Evolutionary conservation across 2,888 invertebrate species (phyloP).

Genomic region (Hedya salicella): DNA sequence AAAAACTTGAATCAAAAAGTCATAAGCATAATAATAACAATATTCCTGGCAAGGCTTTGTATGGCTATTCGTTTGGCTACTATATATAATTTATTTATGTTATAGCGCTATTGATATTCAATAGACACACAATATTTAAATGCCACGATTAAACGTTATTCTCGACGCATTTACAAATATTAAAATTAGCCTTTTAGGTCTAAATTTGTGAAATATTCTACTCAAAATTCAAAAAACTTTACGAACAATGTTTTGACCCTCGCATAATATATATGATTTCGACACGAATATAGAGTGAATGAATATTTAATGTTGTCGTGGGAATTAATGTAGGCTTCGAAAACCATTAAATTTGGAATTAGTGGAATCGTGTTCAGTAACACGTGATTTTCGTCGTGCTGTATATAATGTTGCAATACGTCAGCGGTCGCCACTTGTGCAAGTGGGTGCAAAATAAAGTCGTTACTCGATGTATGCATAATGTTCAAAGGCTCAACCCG

Average conservation of each 20-base stretch:
- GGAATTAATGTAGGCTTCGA: constrained; percentile 20
- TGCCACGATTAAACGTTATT: neutral
- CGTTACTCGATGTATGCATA: constrained; percentile 1
- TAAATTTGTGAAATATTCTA: constrained; percentile 5
- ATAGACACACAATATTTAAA: neutral
- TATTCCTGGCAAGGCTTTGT: no score
- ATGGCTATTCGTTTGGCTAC: no score
- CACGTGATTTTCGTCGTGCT: constrained; percentile 5
- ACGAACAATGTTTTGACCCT: constrained; percentile 25
- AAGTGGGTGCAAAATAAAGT: constrained; percentile 6
- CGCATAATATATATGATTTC: constrained; percentile 29
- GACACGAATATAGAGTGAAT: constrained; percentile 14
- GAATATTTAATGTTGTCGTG: constrained; percentile 26
- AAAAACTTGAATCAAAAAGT: no score
- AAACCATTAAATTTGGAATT: constrained; percentile 26
- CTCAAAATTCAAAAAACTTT: constrained; percentile 3
- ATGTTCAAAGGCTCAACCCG: neutral
- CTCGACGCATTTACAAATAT: neutral
- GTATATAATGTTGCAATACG: constrained; percentile 8
- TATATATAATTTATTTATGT: no score
- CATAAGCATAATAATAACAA: no score
- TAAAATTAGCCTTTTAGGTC: neutral
- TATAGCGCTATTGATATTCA: no score
- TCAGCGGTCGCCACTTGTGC: constrained; percentile 11
- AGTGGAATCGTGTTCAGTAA: constrained; percentile 2